Conservation (phyloP, 2,797 vertebrate genomes). For the Enteromius unitaeniatus region DNA sequence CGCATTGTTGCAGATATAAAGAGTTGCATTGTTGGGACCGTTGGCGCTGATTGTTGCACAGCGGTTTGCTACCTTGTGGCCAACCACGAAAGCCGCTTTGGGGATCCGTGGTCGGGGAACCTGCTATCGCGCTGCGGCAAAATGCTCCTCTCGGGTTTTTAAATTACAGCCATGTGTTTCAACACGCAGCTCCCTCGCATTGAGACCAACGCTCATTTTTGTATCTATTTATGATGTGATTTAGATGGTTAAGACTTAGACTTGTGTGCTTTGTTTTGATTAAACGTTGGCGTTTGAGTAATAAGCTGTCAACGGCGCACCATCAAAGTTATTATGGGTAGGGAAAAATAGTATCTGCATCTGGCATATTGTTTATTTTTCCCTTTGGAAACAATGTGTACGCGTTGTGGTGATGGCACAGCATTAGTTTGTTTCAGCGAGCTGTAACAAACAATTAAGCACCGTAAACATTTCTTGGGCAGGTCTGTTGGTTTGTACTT, state of each 20-base stretch:
- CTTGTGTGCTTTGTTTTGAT: not conserved
- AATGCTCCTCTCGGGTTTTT: conserved; percentile 11
- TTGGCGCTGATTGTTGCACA: conserved; percentile 35
- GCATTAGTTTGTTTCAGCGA: not conserved
- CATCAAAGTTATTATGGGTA: conserved; percentile 1
- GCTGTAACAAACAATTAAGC: not conserved
- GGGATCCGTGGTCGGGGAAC: conserved; percentile 17
- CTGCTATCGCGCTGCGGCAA: conserved; percentile 38
- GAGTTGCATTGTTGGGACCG: conserved; percentile 43
- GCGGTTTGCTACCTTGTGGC: conserved; percentile 57
- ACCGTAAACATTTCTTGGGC: not conserved
- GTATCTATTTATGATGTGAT: not conserved
- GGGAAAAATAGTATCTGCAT: not conserved
- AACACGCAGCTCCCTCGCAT: conserved; percentile 6
- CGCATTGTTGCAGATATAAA: conserved; percentile 39
- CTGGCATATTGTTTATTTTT: not conserved
- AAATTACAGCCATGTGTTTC: conserved; percentile 18
- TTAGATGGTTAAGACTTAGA: not conserved
- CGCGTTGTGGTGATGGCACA: not conserved
- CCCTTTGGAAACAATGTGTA: not conserved
- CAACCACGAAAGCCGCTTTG: conserved; percentile 30
- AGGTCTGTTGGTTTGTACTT: not conserved
- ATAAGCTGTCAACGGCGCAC: conserved; percentile 9
- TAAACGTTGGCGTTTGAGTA: not conserved
- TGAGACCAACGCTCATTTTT: not conserved